These are phyloP conservation scores for Pachycephala philippinensis DNA, from an alignment of 2,113 vertebrate genomes.

Conservation along the genomic window DNA sequence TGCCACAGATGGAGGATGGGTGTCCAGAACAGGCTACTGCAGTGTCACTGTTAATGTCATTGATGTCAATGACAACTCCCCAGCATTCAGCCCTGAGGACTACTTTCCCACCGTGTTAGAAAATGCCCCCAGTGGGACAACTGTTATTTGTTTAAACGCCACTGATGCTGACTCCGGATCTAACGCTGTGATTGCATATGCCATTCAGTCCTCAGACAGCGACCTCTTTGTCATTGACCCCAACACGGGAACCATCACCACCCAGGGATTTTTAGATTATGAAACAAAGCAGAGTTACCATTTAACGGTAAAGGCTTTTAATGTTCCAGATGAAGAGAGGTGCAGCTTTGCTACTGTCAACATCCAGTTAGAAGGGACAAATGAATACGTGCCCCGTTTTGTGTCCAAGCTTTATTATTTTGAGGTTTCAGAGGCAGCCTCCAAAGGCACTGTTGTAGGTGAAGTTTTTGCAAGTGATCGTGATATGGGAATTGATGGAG, in stretches of 20 bases:
- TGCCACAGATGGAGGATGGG: constrained; percentile 92
- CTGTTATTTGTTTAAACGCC: constrained; percentile 87
- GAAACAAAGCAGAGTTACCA: constrained; percentile 95
- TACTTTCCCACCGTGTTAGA: constrained; percentile 90
- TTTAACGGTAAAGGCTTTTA: constrained; percentile 92
- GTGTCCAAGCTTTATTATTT: constrained; percentile 97
- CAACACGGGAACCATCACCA: constrained; percentile 91
- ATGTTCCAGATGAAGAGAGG: constrained; percentile 92
- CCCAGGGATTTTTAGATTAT: constrained; percentile 98
- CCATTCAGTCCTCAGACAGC: constrained; percentile 92
- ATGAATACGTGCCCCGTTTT: constrained; percentile 98
- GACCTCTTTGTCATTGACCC: constrained; percentile 97
- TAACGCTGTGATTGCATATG: constrained; percentile 89
- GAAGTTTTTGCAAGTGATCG: constrained; percentile 98
- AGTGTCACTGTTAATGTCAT: constrained; percentile 82
- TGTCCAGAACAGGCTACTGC: constrained; percentile 87
- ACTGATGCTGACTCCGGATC: constrained; percentile 86
- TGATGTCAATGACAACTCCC: constrained; percentile 95
- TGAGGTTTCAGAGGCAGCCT: constrained; percentile 91
- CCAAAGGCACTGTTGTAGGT: constrained; percentile 86
- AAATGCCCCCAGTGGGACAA: constrained; percentile 95
- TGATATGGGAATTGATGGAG: constrained; percentile 89
- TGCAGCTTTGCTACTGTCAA: constrained; percentile 91
- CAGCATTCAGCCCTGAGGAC: constrained; percentile 83
- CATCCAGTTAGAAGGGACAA: constrained; percentile 90